Percentiles rank a stretch among this genome's conserved stretches.
Conservation (phyloP, 2,888 invertebrate genomes). For the Panzeria rudis region DNA sequence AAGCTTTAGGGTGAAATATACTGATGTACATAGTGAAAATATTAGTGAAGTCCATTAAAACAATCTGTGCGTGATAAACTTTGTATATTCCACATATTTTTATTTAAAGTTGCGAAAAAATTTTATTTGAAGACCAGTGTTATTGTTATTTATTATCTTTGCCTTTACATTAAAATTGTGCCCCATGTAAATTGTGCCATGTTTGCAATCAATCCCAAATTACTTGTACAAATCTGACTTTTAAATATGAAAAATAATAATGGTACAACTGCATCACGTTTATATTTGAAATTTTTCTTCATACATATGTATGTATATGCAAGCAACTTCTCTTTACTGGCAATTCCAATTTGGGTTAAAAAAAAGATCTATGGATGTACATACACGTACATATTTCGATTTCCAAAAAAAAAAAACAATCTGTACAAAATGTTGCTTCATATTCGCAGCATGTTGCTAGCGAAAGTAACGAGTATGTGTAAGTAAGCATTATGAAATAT, state of each 20-base stretch:
- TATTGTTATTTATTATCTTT: constrained; percentile 2
- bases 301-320: not conserved
- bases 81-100: no score
- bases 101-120: no score
- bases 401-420: no score
- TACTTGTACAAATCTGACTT: constrained; percentile 51
- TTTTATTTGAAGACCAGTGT: no score
- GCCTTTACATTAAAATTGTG: no score
- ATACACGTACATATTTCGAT: no score
- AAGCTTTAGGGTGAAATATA: no score
- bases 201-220: constrained; percentile 31
- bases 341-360: not conserved
- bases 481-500: constrained; percentile 3
- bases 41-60: no score
- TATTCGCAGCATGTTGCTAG: constrained; percentile 4
- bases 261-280: constrained; percentile 38
- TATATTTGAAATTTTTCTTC: constrained; percentile 9
- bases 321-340: not conserved
- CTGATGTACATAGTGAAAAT: no score
- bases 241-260: constrained; percentile 29
- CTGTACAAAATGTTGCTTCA: not conserved
- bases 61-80: no score
- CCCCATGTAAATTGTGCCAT: no score
- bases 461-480: constrained; percentile 1
- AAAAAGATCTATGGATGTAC: not conserved